Base-by-base conservation (phyloP, 2,797 vertebrate species). In the Helostoma temminkii region DNA sequence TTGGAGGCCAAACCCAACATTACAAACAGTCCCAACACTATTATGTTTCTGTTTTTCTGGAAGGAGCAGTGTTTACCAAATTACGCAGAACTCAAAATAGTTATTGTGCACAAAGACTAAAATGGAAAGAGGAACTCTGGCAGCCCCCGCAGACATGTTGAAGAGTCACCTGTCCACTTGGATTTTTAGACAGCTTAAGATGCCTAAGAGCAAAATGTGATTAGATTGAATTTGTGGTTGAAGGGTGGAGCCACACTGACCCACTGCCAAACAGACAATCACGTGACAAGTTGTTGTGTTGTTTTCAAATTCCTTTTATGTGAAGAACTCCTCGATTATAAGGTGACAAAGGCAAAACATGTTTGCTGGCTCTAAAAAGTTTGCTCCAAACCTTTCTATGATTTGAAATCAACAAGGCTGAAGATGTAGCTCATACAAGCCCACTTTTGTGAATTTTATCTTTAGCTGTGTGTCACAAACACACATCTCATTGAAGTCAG, bases 41-140 rank as follows among this genome's bases (percentile, higher is more conserved):
- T 87, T 88, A 82, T 81, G 61, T 86, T 76, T 74, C 65, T 74
- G 53, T 81, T 85, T 79, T 78, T 91, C 55, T 85, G 80, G 61
- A 84, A 70, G 80, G 42, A 71, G 60, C 9, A 18, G 66, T 84
- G 77, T 88, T 91, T 85, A 88, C 85, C 70, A 87, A 91, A 89
- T 85, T 84, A 86, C 19, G 74, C 82, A 74, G 76, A 62, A 77
- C 78, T 81, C 61, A 69, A 78, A 88, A 78, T 89, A 89, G 86
- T 89, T 71, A 87, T 53, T 62, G 86, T 79, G 63, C 66, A 49
- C 47, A 54, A 22, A 61, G 55, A 80, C 69, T 73, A 66, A 78
- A 84, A 84, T 63, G 56, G 63, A 77, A 78, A 67, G 56, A 66
- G 45, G 9, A 5, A 48, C 15, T n/a, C 53, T 61, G 57, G 58